Evolutionary conservation across 2,113 vertebrate genomes (phyloP).

Genomic region (Menura novaehollandiae): DNA sequence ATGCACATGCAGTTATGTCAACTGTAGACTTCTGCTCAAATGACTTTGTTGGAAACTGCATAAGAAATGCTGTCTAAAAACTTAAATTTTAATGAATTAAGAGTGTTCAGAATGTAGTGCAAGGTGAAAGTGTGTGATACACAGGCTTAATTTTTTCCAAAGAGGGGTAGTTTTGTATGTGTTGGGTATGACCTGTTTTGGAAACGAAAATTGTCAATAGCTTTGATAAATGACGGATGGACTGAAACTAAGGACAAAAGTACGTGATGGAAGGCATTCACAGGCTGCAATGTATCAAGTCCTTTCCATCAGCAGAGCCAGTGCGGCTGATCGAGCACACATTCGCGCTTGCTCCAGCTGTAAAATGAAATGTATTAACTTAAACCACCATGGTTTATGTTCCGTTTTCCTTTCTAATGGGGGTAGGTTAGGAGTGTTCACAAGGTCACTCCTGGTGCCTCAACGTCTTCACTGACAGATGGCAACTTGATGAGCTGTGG

Average conservation of each 20-base stretch:
- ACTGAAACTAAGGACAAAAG: neutral
- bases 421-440: neutral
- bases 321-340: neutral
- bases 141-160: neutral
- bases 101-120: neutral
- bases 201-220: neutral
- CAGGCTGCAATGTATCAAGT: neutral
- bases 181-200: neutral
- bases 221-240: neutral
- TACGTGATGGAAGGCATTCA: neutral
- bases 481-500: conserved; percentile 54
- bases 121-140: neutral
- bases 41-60: neutral
- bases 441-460: conserved; percentile 41
- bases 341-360: neutral
- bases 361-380: conserved; percentile 43
- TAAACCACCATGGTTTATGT: conserved; percentile 12
- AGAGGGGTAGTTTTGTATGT: neutral
- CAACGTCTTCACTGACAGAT: conserved; percentile 17
- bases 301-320: neutral
- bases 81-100: neutral
- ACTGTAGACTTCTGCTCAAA: neutral
- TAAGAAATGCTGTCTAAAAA: neutral
- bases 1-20: neutral
- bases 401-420: neutral